Conservation (phyloP, 1,140 invertebrate species). For the Camponotus vicinus region DNA sequence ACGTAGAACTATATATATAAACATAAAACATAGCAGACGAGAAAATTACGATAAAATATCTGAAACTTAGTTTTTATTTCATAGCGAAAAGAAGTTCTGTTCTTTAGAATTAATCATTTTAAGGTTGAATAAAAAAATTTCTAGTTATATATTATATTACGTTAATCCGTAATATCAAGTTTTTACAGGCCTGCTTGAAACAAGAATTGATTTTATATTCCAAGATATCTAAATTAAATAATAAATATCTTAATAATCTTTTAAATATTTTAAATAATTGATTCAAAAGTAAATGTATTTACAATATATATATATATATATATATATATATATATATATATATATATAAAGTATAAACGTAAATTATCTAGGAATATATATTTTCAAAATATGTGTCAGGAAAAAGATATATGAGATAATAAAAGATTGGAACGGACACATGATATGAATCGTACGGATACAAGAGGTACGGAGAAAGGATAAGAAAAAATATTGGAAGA, state of each 20-base stretch:
- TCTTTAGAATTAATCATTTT: neutral
- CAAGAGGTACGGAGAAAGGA: constrained; percentile 7
- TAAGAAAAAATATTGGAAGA: constrained; percentile 53
- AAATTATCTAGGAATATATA: neutral
- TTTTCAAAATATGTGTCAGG: neutral
- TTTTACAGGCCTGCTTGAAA: neutral
- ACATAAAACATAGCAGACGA: constrained; percentile 8
- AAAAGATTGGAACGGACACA: constrained; percentile 16
- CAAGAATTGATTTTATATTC: constrained; percentile 1
- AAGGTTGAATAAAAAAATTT: neutral
- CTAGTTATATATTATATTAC: neutral
- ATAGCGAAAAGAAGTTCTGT: neutral
- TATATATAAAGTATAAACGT: neutral
- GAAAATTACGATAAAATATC: constrained; percentile 35
- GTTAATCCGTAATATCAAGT: neutral
- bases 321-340: neutral
- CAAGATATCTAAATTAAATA: too few relatives aligned
- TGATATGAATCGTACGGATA: constrained; percentile 42
- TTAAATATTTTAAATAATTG: neutral
- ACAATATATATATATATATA: neutral
- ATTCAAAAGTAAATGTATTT: neutral
- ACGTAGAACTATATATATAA: constrained; percentile 18
- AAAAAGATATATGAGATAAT: constrained; percentile 28
- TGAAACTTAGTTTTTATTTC: constrained; percentile 2
- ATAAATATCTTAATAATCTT: constrained; percentile 5